These are phyloP conservation scores for Vulpes vulpes DNA, from an alignment of 2,113 vertebrate genomes.

Conservation along the genomic window DNA sequence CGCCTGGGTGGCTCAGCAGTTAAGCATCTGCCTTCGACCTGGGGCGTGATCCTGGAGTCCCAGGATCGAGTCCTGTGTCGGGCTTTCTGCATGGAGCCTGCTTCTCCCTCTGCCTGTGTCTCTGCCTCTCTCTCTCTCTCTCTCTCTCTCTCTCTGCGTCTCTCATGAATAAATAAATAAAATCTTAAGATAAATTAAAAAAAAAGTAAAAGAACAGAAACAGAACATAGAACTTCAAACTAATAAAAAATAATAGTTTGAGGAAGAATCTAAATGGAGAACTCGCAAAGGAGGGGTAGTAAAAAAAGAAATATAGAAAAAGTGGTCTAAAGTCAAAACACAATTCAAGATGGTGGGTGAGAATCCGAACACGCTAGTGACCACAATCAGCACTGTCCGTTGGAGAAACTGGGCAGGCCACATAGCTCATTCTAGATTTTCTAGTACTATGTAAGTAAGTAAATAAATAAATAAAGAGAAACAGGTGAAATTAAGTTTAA, in stretches of 20 bases:
- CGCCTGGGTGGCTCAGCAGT: no score
- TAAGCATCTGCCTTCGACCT: no score
- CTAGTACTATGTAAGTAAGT: neutral
- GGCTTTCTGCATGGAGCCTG: no score
- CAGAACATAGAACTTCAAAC: neutral
- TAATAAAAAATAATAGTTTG: constrained; percentile 31
- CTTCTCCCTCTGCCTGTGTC: no score
- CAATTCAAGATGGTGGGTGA: neutral
- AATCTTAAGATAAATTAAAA: neutral
- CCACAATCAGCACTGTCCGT: accelerated
- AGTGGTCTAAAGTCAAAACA: neutral
- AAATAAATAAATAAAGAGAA: neutral
- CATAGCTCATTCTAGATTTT: neutral
- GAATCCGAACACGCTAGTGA: neutral
- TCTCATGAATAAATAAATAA: no score
- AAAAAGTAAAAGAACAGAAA: neutral
- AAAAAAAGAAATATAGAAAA: neutral
- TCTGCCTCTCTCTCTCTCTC: no score
- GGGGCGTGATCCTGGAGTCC: no score
- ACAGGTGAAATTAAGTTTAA: neutral
- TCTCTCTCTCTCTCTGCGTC: no score
- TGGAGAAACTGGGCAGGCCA: no score
- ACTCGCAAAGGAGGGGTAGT: neutral
- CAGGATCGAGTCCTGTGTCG: no score
- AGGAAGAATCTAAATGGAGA: neutral